Evolutionary conservation across 1,140 invertebrate genomes (phyloP).

Genomic region (Euwallacea fornicatus): DNA sequence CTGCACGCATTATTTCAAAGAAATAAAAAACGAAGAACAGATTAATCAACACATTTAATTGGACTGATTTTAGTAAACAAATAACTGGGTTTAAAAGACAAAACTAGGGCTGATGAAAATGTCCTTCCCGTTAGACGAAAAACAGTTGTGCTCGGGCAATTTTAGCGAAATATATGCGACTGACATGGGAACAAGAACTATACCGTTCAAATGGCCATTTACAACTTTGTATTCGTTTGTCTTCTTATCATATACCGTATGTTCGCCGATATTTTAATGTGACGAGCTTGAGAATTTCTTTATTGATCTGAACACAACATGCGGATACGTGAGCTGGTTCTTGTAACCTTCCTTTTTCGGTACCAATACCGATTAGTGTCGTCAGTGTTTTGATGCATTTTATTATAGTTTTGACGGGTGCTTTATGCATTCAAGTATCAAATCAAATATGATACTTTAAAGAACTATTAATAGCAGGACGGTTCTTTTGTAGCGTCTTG

Average conservation of each 20-base stretch:
- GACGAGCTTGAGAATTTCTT: background rate
- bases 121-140: too few species aligned
- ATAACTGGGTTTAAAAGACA: too few species aligned
- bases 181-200: constrained; percentile 1
- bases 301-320: constrained; percentile 3
- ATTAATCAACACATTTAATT: background rate
- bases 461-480: too few species aligned
- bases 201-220: constrained; percentile 5
- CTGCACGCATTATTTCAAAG: constrained; percentile 3
- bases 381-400: too few species aligned
- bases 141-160: background rate
- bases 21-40: background rate
- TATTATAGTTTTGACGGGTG: too few species aligned
- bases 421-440: too few species aligned
- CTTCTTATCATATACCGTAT: constrained; percentile 5
- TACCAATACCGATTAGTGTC: too few species aligned
- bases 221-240: constrained; percentile 5
- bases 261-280: background rate
- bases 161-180: background rate
- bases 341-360: too few species aligned
- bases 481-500: too few species aligned
- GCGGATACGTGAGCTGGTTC: background rate
- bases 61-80: background rate
- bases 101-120: too few species aligned
- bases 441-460: too few species aligned